Conservation (phyloP, 2,113 vertebrate species). For the human (Homo sapiens) region DNA sequence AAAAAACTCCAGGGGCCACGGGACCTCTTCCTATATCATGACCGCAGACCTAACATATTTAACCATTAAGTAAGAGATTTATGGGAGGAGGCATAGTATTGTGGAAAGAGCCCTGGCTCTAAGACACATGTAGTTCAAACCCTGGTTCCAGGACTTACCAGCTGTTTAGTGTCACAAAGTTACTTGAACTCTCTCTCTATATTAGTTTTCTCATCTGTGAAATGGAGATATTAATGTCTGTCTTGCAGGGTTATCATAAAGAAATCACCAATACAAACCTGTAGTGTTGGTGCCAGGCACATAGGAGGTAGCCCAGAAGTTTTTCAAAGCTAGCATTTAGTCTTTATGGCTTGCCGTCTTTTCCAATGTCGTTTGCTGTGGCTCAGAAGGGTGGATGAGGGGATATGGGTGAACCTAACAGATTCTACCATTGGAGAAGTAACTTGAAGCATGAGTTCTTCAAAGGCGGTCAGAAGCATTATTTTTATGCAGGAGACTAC, state of each 20-base stretch:
- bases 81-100: not conserved
- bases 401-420: not conserved
- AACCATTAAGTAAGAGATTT: not conserved
- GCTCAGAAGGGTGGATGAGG: not conserved
- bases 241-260: not conserved
- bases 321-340: not conserved
- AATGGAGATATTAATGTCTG: not conserved
- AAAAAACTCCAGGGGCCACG: not conserved
- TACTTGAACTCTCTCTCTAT: not conserved
- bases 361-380: not conserved
- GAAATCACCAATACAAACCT: not conserved
- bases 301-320: not conserved
- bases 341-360: not conserved
- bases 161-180: not conserved
- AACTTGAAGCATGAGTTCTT: not conserved
- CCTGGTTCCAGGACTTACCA: not conserved
- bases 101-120: accelerated
- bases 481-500: not conserved
- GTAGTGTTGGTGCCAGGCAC: not conserved
- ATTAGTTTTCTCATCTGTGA: not conserved
- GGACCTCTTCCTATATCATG: not conserved
- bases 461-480: not conserved
- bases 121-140: not conserved
- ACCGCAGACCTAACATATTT: not conserved
- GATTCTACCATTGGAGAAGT: not conserved